phyloP scores from a whole-genome alignment of 2,888 invertebrate species.

The Thymelicus sylvestris region DNA sequence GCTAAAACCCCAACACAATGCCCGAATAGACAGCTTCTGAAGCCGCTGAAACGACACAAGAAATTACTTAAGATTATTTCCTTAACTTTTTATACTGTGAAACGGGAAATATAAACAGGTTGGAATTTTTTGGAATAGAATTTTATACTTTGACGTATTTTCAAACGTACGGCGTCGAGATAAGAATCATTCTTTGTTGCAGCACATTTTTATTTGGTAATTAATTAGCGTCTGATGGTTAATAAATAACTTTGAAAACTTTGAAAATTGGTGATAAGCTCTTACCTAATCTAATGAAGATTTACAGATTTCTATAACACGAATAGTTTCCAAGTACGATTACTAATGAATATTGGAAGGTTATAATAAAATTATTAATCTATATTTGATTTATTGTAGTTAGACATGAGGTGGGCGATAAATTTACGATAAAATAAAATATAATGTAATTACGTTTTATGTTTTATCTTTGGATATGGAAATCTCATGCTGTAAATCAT shows the following conservation, averaged over 20 bases:
- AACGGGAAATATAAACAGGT: slow-evolving; percentile 43
- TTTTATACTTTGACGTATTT: background rate
- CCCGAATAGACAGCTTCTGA: slow-evolving; percentile 18
- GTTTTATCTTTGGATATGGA: background rate
- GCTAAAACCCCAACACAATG: slow-evolving; percentile 32
- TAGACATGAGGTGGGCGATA: too few relatives aligned
- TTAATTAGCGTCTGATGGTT: background rate
- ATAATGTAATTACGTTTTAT: too few relatives aligned
- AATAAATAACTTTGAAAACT: slow-evolving; percentile 2
- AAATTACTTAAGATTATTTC: slow-evolving; percentile 62
- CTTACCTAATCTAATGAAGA: too few relatives aligned
- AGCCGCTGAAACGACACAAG: slow-evolving; percentile 52
- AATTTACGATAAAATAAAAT: too few relatives aligned
- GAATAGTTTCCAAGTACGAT: too few relatives aligned
- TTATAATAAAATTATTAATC: too few relatives aligned
- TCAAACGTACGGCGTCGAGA: background rate
- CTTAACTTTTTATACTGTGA: slow-evolving; percentile 47
- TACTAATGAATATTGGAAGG: too few relatives aligned
- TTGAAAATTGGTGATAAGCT: background rate
- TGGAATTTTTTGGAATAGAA: slow-evolving; percentile 26
- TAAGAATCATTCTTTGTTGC: slow-evolving; percentile 2
- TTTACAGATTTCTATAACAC: too few relatives aligned
- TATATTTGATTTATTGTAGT: too few relatives aligned
- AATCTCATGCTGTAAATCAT: background rate
- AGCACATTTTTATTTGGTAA: background rate